Evolutionary conservation across 1,140 invertebrate genomes (phyloP), one percentile per base, ranked within the genome.

Genomic region (Penaeus japonicus): DNA sequence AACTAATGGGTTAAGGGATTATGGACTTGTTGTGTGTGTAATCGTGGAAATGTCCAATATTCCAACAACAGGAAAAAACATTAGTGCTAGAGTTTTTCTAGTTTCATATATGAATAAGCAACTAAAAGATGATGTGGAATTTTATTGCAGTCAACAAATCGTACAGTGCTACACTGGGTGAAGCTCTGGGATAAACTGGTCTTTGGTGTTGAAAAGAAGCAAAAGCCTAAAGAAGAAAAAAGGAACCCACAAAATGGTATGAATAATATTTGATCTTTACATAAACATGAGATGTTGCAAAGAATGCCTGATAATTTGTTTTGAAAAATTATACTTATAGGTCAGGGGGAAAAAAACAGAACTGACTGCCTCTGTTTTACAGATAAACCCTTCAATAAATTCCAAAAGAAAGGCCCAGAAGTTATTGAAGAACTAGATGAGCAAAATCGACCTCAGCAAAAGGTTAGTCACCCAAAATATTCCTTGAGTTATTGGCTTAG

Each of bases 151-250:
- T 84, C 84, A 65, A 90, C 85, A 4, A 90, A 90, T 73, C 89
- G 89, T 18, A 80, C 73, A 32, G 85, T 90, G 12, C 85, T 90
- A 18, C 89, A 90, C 39, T 90, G 89, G 89, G 70, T 90, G 22
- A 90, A 90, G 55, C 84, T 90, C 4, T 90, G 89, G 89, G 89
- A 90, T 73, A 90, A 88, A 65, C 32, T 87, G 32, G 89, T 90
- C 12, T 90, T 90, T 85, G 89, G 89, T 10, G 55, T 47, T 27
- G 82, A 88, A 47, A 87, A 65, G 73, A 87, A 84, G 47, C 73
- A 55, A 39, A 18, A 53, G 17, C 47, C 70, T 10, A 79, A 85
- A 57, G 83, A 79, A 85, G 75, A 80, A 12, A 89, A 80, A 57
- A 84, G 83, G 65, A 81, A 83, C 10, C 10, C 47, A 1, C 47